phyloP scores from a whole-genome alignment of 2,888 invertebrate species.

The Drosophila sordidula region DNA sequence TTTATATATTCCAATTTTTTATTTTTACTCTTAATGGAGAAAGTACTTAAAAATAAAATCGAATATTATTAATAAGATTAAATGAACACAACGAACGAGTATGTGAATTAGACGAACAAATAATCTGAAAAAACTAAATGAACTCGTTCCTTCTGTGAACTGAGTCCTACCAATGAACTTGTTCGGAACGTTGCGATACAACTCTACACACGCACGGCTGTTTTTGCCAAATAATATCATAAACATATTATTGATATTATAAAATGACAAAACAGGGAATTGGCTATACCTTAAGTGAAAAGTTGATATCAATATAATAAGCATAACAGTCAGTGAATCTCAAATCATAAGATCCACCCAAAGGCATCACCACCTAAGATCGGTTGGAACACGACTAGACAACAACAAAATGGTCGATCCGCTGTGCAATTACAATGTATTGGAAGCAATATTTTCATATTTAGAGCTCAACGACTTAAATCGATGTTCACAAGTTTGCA shows the following conservation, averaged over 20 bases:
- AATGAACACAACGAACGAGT: neutral
- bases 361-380: constrained; percentile 8
- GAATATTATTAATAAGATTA: too few species aligned
- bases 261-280: constrained; percentile 46
- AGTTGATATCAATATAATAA: constrained; percentile 17
- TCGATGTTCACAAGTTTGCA: constrained; percentile 96
- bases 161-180: constrained; percentile 3
- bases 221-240: constrained; percentile 43
- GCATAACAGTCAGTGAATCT: neutral
- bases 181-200: constrained; percentile 20
- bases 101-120: neutral
- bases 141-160: neutral
- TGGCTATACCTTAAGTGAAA: constrained; percentile 33
- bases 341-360: constrained; percentile 6
- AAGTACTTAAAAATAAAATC: neutral
- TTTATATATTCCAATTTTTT: neutral
- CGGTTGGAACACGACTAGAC: constrained; percentile 24
- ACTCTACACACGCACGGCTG: constrained; percentile 31
- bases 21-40: too few species aligned
- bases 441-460: constrained; percentile 96
- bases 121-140: constrained; percentile 2
- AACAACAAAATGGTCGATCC: constrained; percentile 86
- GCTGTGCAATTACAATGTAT: constrained; percentile 91
- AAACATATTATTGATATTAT: constrained; percentile 32
- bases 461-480: constrained; percentile 93